Percentiles rank a stretch among this genome's conserved stretches.
Evolutionary conservation across 2,797 vertebrate genomes (phyloP).

Genomic region (Sarcoramphus papa): DNA sequence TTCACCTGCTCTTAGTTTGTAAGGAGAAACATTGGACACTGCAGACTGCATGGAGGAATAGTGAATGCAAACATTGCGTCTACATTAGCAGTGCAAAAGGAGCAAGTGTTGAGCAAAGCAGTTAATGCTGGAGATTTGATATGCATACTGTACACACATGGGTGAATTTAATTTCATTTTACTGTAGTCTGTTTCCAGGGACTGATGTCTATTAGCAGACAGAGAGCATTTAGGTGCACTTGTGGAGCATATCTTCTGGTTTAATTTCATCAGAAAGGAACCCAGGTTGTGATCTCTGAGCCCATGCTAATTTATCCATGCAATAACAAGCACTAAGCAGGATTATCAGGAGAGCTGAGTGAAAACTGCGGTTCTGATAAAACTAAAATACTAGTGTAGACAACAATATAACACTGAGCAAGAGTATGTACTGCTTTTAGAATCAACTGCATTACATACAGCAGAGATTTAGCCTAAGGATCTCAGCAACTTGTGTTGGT

Average conservation of each 20-base stretch:
- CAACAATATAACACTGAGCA: not conserved
- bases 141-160: not conserved
- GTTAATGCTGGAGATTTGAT: not conserved
- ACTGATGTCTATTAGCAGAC: not conserved
- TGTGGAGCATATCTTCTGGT: not conserved
- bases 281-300: not conserved
- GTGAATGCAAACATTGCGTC: not conserved
- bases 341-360: not conserved
- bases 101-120: not conserved
- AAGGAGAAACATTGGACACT: not conserved
- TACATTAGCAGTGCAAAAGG: not conserved
- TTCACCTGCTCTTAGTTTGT: not conserved
- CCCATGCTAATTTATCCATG: not conserved
- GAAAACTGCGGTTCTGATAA: not conserved
- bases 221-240: not conserved
- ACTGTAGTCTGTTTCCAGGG: not conserved
- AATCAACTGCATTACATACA: not conserved
- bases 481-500: not conserved
- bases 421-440: not conserved
- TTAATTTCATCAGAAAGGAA: slow-evolving; percentile 13
- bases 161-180: slow-evolving; percentile 16
- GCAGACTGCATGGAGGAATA: not conserved
- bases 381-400: not conserved
- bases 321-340: not conserved
- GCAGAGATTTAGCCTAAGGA: not conserved